These are phyloP conservation scores for Callipepla californica DNA, from an alignment of 2,113 vertebrate species.

Conservation along the genomic window DNA sequence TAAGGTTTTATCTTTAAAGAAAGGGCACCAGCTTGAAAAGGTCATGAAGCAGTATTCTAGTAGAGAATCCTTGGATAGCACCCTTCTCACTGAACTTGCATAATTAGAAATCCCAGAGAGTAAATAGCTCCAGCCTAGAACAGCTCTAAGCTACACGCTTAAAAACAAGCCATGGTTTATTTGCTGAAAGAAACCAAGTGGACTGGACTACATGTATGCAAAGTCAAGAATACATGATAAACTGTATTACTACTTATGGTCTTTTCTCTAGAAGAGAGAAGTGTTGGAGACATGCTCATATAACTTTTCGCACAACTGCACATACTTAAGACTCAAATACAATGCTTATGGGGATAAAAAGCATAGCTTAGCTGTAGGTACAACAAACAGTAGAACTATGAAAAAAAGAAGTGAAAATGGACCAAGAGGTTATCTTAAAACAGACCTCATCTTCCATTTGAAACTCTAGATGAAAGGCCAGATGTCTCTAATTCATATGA, in stretches of 20 bases:
- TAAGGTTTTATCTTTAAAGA: slow-evolving; percentile 1
- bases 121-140: background rate
- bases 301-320: background rate
- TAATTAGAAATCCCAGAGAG: background rate
- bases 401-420: background rate
- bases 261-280: background rate
- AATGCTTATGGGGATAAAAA: background rate
- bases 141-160: background rate
- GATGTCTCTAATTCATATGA: background rate
- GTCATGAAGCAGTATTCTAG: background rate
- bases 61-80: background rate
- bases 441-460: background rate
- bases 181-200: background rate
- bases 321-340: background rate
- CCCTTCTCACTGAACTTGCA: background rate
- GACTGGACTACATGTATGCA: background rate
- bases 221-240: background rate
- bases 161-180: background rate
- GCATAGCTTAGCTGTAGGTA: background rate
- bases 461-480: background rate
- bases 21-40: slow-evolving; percentile 14
- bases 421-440: background rate
- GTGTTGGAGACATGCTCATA: background rate
- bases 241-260: background rate
- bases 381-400: background rate